Base-by-base conservation (phyloP, 2,888 invertebrate genomes). In the Apamea monoglypha region DNA sequence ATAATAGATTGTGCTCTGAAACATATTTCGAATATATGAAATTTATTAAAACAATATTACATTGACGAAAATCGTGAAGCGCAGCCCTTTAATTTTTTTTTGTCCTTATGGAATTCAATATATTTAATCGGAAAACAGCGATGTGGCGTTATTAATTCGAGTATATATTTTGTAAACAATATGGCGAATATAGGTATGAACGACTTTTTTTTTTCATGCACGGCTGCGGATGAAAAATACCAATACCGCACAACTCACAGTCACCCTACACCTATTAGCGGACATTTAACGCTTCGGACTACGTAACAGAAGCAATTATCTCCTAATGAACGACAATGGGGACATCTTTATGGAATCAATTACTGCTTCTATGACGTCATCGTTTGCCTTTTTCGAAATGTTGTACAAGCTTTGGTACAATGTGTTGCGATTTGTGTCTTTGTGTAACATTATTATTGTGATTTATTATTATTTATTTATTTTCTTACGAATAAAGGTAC, bases 251-350 rank as follows among this genome's bases (percentile, higher is more conserved):
- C 4, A 1, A 1, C n/a, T 73, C 6, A 66, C n/a, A n/a, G 82
- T 63, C 40, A 81, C 66, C 80, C 78, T 87, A 86, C 68, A 70
- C 71, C 83, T 82, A 86, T 87, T 89, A 89, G 81, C 53, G 68
- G 87, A 85, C 80, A 88, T 84, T 89, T 87, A 89, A 85, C 77
- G 76, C 81, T 81, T 78, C 78, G 80, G 77, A 86, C 82, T 74
- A 50, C 81, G 86, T 88, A 82, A 80, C 80, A 81, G 74, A 86
- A 87, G 85, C 83, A 87, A 86, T 89, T 83, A 82, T 81, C 29
- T 75, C 72, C 69, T 87, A 85, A 88, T 80, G 85, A 88, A 87
- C 82, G 68, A 56, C 74, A 72, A 71, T 78, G 72, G 79, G 78
- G 85, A 83, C 83, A 80, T 50, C 76, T 80, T 81, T 78, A 82